phyloP scores from a whole-genome alignment of 2,113 vertebrate genomes.

The Petrocephalus microphthalmus region DNA sequence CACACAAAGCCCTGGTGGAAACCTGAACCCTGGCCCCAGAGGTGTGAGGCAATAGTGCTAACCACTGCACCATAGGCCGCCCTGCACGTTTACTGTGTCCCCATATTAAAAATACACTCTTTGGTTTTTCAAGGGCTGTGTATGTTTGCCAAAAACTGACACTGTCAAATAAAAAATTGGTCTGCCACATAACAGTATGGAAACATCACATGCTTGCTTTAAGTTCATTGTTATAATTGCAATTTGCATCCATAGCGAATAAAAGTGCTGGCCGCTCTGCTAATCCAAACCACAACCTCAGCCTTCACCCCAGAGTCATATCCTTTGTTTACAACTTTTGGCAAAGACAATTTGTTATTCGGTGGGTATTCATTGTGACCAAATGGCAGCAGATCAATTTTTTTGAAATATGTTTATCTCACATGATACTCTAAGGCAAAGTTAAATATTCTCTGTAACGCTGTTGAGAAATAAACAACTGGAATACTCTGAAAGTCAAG shows the following conservation, averaged over 20 bases:
- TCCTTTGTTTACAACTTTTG: conserved; percentile 12
- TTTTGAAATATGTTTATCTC: not conserved
- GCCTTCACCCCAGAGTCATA: conserved; percentile 4
- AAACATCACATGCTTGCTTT: not conserved
- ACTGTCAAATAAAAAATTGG: not conserved
- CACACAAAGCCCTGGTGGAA: no score
- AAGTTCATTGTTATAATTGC: conserved; percentile 12
- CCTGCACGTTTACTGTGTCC: not conserved
- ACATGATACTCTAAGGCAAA: not conserved
- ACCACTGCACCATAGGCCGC: no score
- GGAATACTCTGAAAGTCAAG: not conserved
- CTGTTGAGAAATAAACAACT: not conserved
- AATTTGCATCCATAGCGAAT: conserved; percentile 3
- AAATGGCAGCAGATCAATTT: conserved; percentile 2
- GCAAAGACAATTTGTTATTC: conserved; percentile 8
- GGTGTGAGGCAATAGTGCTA: no score
- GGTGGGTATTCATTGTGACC: not conserved
- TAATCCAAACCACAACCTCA: conserved; percentile 12
- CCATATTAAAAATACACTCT: conserved; percentile 7
- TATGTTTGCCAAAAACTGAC: not conserved
- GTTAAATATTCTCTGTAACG: not conserved
- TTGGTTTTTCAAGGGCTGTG: not conserved
- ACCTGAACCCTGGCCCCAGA: no score
- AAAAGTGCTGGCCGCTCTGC: not conserved
- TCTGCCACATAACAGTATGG: not conserved